phyloP scores from a whole-genome alignment of 1,140 invertebrate species.

The Philaenus spumarius region DNA sequence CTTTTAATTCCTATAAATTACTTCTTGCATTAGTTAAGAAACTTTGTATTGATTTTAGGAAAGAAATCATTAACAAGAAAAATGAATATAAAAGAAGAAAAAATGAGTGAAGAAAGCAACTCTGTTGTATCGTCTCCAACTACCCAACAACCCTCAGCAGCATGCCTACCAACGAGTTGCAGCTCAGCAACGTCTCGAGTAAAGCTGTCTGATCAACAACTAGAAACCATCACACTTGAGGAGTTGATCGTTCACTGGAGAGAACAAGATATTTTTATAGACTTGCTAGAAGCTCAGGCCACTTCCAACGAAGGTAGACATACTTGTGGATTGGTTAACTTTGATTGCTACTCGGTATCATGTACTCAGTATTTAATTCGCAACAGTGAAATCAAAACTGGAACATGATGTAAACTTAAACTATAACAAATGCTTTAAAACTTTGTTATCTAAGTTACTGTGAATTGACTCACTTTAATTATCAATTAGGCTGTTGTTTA shows the following conservation, averaged over 20 bases:
- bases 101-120: too few species aligned
- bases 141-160: neutral
- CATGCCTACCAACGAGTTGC: neutral
- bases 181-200: neutral
- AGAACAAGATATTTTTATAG: constrained; percentile 25
- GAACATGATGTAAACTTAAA: neutral
- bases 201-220: constrained; percentile 16
- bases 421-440: neutral
- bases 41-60: too few species aligned
- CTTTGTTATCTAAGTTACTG: neutral
- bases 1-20: too few species aligned
- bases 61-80: too few species aligned
- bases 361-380: neutral
- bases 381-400: neutral
- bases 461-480: neutral
- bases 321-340: constrained; percentile 20
- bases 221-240: constrained; percentile 19
- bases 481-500: neutral
- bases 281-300: constrained; percentile 20
- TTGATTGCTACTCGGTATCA: constrained; percentile 8
- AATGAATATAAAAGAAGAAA: too few species aligned
- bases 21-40: too few species aligned
- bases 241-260: constrained; percentile 19
- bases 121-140: neutral
- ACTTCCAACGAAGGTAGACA: constrained; percentile 25